Conservation (phyloP, 2,797 vertebrate species). For the Tokudaia tokunoshimensis region DNA sequence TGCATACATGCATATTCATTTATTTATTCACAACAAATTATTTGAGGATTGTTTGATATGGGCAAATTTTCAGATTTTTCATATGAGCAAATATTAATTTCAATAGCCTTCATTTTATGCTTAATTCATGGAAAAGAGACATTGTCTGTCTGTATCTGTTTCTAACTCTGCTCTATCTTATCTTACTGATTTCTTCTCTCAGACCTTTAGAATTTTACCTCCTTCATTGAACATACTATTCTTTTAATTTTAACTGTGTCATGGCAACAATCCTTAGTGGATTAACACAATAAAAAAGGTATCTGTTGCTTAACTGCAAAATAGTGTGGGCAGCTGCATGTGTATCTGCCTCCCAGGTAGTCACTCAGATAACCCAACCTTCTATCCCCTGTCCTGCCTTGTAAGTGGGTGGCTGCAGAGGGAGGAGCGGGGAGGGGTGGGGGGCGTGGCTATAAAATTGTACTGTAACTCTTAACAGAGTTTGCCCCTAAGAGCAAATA, state of each 20-base stretch:
- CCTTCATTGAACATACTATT: neutral
- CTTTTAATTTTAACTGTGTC: conserved; percentile 34
- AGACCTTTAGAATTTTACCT: conserved; percentile 13
- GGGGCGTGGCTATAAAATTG: neutral
- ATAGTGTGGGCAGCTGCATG: neutral
- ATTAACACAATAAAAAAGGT: neutral
- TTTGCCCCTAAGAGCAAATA: neutral
- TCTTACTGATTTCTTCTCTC: neutral
- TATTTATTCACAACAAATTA: conserved; percentile 34
- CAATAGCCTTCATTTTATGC: conserved; percentile 26
- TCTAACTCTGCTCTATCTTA: conserved; percentile 37
- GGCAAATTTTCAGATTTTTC: conserved; percentile 40
- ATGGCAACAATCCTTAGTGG: neutral
- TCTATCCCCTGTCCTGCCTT: neutral
- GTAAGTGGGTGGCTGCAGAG: neutral
- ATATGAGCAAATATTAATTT: conserved; percentile 27
- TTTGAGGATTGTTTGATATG: conserved; percentile 49
- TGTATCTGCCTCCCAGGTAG: neutral
- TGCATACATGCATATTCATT: neutral
- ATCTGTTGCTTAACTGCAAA: neutral
- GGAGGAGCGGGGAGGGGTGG: fast-evolving
- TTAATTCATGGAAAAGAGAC: neutral
- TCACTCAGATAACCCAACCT: neutral
- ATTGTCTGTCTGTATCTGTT: neutral
- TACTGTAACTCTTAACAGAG: neutral